These are phyloP conservation scores for Trididemnum clinides DNA, from an alignment of 23 tunicate species.

Conservation along the genomic window DNA sequence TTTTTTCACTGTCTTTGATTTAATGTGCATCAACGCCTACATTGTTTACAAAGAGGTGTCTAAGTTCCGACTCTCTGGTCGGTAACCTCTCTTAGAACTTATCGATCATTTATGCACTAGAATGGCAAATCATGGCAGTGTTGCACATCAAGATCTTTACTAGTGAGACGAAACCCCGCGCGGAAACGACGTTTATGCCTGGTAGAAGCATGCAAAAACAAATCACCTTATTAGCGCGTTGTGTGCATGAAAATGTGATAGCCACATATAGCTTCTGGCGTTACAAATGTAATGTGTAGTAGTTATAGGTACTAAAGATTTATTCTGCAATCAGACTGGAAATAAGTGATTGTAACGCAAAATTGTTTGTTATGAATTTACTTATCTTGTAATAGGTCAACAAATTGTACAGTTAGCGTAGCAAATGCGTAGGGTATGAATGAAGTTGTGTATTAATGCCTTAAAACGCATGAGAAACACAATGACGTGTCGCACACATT, in stretches of 20 bases:
- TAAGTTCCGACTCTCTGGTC: no score
- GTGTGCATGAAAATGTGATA: neutral
- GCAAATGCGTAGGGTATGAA: neutral
- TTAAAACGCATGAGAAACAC: neutral
- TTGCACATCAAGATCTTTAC: neutral
- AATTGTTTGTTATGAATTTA: neutral
- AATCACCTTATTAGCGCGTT: neutral
- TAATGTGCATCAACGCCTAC: no score
- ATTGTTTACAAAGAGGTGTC: no score
- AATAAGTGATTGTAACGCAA: neutral
- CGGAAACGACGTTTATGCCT: neutral
- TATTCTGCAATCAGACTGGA: neutral
- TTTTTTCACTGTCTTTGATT: no score
- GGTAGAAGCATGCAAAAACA: no score
- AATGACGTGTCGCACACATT: neutral
- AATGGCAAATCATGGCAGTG: neutral
- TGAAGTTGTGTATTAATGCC: neutral
- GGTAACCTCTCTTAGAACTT: no score
- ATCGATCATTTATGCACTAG: neutral
- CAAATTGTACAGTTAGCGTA: neutral
- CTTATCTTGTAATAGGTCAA: neutral
- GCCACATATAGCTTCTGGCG: neutral
- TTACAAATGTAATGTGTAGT: neutral
- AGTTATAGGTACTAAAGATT: neutral
- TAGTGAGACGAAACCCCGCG: neutral